These are phyloP conservation scores for Salpingus planirostris DNA, from an alignment of 2,888 invertebrate species.

Conservation along the genomic window DNA sequence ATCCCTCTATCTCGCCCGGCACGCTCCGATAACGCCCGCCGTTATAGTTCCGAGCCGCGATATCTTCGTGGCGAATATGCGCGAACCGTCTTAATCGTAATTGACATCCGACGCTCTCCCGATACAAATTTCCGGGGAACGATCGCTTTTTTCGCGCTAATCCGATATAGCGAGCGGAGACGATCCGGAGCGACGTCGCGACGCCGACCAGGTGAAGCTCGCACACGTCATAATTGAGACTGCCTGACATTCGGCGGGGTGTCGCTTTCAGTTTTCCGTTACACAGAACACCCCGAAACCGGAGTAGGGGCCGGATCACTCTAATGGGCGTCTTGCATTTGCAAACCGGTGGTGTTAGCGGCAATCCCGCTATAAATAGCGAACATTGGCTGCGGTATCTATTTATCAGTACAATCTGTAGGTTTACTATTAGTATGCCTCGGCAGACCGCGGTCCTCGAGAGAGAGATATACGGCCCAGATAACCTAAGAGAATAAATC, in stretches of 20 bases:
- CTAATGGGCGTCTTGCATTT: slow-evolving; percentile 2
- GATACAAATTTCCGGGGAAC: no score
- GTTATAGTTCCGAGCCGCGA: slow-evolving; percentile 11
- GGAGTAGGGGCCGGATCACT: slow-evolving; percentile 1
- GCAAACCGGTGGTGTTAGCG: slow-evolving; percentile 6
- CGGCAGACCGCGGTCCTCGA: slow-evolving; percentile 37
- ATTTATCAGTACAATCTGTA: slow-evolving; percentile 43
- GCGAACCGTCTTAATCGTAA: slow-evolving; percentile 13
- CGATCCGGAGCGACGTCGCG: no score
- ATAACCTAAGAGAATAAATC: slow-evolving; percentile 43
- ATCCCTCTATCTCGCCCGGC: slow-evolving; percentile 34
- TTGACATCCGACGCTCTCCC: slow-evolving; percentile 13
- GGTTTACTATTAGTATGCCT: slow-evolving; percentile 42
- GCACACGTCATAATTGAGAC: no score
- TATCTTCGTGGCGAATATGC: slow-evolving; percentile 4
- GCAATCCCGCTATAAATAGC: slow-evolving; percentile 34
- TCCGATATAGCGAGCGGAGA: no score
- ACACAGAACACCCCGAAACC: no score
- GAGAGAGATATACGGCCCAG: slow-evolving; percentile 41
- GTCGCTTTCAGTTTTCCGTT: no score
- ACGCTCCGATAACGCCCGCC: slow-evolving; percentile 17
- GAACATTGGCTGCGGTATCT: slow-evolving; percentile 39
- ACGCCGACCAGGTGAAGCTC: no score
- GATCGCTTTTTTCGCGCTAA: no score
- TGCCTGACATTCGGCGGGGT: no score